Conservation (phyloP, 2,113 vertebrate genomes). For the Arvicanthis niloticus region DNA sequence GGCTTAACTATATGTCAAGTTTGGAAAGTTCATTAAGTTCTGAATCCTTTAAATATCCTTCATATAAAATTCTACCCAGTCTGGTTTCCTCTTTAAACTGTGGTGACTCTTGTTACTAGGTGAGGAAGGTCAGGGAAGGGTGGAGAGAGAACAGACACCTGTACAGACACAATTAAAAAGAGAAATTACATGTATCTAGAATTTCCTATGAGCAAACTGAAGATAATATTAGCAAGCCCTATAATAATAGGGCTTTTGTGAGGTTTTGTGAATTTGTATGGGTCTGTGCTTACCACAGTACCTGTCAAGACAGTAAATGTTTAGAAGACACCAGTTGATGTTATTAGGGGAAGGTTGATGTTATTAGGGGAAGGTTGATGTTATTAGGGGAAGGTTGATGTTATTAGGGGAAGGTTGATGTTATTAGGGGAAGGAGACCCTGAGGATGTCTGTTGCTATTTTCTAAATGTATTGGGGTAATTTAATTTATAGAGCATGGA, state of each 20-base stretch:
- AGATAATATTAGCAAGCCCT: neutral
- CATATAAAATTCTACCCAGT: neutral
- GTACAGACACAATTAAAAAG: neutral
- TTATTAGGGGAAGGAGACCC: neutral
- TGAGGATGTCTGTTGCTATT: neutral
- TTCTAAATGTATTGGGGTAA: neutral
- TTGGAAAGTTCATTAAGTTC: neutral
- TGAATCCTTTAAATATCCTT: neutral
- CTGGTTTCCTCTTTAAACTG: neutral
- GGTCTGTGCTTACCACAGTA: accelerated
- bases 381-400: too few relatives aligned
- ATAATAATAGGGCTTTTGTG: neutral
- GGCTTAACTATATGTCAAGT: neutral
- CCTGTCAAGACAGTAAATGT: accelerated
- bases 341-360: neutral
- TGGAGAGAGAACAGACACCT: neutral
- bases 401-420: too few relatives aligned
- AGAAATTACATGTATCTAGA: constrained; percentile 6
- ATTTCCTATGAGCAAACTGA: constrained; percentile 22
- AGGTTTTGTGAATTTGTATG: neutral
- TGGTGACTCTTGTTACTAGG: neutral
- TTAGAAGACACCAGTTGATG: accelerated
- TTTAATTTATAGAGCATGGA: neutral
- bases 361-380: too few relatives aligned
- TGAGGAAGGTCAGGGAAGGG: neutral